Percentiles rank a stretch among this genome's conserved stretches.
These are phyloP conservation scores for Aspidapion aeneum DNA, from an alignment of 2,888 invertebrate species.

Conservation along the genomic window DNA sequence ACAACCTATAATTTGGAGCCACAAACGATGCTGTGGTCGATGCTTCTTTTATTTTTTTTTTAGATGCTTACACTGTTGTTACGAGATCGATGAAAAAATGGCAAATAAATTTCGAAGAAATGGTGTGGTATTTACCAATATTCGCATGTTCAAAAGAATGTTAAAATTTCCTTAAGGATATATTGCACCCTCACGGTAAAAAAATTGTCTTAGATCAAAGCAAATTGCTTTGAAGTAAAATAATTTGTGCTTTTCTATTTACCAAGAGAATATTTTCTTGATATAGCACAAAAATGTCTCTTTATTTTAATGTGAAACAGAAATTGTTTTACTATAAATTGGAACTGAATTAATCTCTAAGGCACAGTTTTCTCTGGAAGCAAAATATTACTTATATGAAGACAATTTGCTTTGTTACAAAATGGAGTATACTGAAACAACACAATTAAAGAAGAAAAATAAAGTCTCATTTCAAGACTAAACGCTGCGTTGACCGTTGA, in stretches of 20 bases:
- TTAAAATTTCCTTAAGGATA: too few species aligned
- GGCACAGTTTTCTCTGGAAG: not conserved
- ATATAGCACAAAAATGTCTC: not conserved
- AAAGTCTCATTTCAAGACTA: not conserved
- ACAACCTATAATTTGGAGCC: constrained; percentile 24
- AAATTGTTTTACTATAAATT: not conserved
- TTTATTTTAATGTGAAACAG: not conserved
- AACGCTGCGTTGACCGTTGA: not conserved
- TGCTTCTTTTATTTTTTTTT: constrained; percentile 20
- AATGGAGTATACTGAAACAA: not conserved
- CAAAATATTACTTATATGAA: not conserved
- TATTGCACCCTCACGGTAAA: too few species aligned
- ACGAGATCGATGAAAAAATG: not conserved
- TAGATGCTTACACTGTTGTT: constrained; percentile 16
- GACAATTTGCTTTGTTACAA: not conserved
- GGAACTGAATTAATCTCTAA: not conserved
- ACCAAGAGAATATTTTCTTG: not conserved
- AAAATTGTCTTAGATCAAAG: too few species aligned
- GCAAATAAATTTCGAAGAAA: too few species aligned
- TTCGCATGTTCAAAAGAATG: too few species aligned
- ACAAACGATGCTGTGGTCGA: constrained; percentile 8
- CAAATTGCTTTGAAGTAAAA: too few species aligned
- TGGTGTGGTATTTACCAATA: too few species aligned
- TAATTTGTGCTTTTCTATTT: too few species aligned
- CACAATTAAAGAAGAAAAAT: not conserved